These are phyloP conservation scores for Microcaecilia unicolor DNA, from an alignment of 2,797 vertebrate genomes.

Conservation along the genomic window DNA sequence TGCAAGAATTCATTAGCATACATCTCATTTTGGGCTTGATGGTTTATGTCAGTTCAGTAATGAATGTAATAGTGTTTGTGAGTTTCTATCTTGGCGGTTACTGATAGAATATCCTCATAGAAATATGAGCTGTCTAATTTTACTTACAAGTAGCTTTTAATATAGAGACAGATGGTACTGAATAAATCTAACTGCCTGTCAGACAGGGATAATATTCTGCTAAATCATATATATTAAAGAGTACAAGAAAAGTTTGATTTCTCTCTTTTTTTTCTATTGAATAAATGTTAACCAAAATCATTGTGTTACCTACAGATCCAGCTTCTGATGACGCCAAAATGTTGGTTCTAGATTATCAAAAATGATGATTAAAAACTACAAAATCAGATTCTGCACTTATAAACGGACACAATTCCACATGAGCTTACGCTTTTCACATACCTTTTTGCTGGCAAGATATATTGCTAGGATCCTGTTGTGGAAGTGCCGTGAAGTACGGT, in stretches of 20 bases:
- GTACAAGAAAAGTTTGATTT: too few relatives aligned
- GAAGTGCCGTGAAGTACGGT: background rate
- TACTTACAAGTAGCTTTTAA: slow-evolving; percentile 42
- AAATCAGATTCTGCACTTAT: slow-evolving; percentile 16
- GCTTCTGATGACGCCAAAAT: too few relatives aligned
- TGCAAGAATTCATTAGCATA: too few relatives aligned
- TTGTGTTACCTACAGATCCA: too few relatives aligned
- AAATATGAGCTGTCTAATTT: slow-evolving; percentile 50
- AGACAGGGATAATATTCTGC: slow-evolving; percentile 12
- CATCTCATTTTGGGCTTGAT: too few relatives aligned
- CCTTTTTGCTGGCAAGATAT: background rate
- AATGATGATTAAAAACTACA: too few relatives aligned
- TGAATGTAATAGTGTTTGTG: background rate
- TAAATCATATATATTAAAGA: slow-evolving; percentile 34
- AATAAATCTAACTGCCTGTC: slow-evolving; percentile 31
- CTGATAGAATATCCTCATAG: slow-evolving; percentile 15
- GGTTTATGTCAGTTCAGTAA: background rate
- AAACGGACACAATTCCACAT: slow-evolving; percentile 10
- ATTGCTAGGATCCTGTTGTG: background rate
- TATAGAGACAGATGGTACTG: slow-evolving; percentile 54
- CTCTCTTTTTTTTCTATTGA: too few relatives aligned
- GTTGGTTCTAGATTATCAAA: slow-evolving; percentile 25
- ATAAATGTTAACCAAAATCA: too few relatives aligned
- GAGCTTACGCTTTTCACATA: background rate
- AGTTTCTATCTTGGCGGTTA: slow-evolving; percentile 9